Conservation (phyloP, 2,113 vertebrate genomes). For the Cyanoramphus novaezelandiae region DNA sequence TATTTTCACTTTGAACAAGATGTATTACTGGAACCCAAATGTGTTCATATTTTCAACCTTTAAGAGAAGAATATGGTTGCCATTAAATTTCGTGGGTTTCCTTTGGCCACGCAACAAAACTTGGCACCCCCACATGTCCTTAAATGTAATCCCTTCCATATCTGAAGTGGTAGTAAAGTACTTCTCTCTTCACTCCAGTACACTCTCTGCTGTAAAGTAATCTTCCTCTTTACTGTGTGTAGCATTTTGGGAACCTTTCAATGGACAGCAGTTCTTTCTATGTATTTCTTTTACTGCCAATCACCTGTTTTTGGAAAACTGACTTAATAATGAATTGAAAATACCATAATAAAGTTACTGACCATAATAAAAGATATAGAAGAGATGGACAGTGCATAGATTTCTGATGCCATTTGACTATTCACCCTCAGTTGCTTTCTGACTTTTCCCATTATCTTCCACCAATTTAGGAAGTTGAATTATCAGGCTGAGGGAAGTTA, state of each 20-base stretch:
- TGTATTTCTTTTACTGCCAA: background rate
- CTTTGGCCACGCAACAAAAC: background rate
- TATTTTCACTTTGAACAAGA: background rate
- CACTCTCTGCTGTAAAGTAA: background rate
- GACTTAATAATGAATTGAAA: background rate
- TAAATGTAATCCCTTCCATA: background rate
- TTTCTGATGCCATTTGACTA: background rate
- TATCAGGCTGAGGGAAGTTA: background rate
- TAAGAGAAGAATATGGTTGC: background rate
- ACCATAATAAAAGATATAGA: background rate
- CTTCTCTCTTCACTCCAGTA: background rate
- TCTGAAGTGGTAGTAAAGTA: background rate
- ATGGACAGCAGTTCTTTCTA: background rate
- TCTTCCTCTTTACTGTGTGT: background rate
- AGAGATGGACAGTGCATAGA: background rate
- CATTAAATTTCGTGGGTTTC: background rate
- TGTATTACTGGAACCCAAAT: background rate
- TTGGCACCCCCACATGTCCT: background rate
- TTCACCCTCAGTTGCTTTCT: background rate
- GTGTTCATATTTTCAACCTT: background rate
- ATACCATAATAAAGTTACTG: background rate
- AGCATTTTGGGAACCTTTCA: background rate
- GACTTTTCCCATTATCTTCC: background rate
- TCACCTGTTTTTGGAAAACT: background rate
- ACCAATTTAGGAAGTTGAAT: background rate